Base-by-base conservation (phyloP, 2,113 vertebrate species). In the Noctilio leporinus region DNA sequence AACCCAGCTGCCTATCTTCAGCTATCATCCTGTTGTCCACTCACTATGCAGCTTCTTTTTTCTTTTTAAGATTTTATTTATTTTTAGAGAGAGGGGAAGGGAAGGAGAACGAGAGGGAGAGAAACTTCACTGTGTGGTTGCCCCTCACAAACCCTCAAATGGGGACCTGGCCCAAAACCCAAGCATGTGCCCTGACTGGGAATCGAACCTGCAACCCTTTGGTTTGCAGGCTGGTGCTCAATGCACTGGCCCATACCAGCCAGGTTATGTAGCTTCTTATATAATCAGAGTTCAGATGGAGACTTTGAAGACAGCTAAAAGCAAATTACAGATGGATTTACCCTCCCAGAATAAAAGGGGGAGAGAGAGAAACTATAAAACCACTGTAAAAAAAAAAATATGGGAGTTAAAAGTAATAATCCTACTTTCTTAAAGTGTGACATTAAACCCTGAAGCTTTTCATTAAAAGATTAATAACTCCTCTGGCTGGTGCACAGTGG, bases 381-480 rank as follows among this genome's bases (percentile, higher is more conserved):
- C 38, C 47, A 55, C 33, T 67, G 64, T 55, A 76, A 88, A 11
- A 72, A 76, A 88, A 11, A 72, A 85, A 88, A 78, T 17, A 51
- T 10, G 6, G 28, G 33, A 33, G 7, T 67, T 81, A 76, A 80
- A 93, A 78, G 73, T 65, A 86, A 86, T 81, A 70, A 82, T 24
- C 2, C 2, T 20, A 75, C 33, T 45, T 24, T 26, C 33, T n/a
- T 43, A 47, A 64, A 86, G 19, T 45, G n/a, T 17, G 12, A 84
- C 64, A 75, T 49, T 69, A 80, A 22, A 80, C 28, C 45, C 33
- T 51, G 53, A 69, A 67, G 59, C 24, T 78, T 86, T 81, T 95
- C 55, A 91, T 88, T 81, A 95, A 88, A 81, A 89, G 49, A 65
- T 72, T 77, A 77, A 59, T 55, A 72, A 69, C 33, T 70, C n/a